phyloP scores from a whole-genome alignment of 2,113 vertebrate species.

The Syngnathus scovelli region DNA sequence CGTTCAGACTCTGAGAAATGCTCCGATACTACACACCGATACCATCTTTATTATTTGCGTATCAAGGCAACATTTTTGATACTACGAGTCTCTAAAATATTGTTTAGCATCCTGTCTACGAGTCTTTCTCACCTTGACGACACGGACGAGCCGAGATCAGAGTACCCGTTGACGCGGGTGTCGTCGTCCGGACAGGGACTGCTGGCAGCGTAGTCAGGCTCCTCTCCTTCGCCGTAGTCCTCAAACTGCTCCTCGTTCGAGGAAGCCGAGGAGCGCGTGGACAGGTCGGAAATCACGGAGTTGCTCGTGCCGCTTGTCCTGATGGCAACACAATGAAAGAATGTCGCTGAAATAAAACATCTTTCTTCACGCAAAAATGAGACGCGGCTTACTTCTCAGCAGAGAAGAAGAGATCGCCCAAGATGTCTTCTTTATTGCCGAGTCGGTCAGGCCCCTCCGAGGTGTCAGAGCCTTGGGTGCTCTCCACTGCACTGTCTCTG shows the following conservation, averaged over 20 bases:
- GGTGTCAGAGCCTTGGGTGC: constrained; percentile 77
- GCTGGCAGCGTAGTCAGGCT: constrained; percentile 85
- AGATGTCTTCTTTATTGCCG: constrained; percentile 74
- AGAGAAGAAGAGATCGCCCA: constrained; percentile 78
- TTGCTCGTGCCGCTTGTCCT: constrained; percentile 79
- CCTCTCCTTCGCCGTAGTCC: constrained; percentile 93
- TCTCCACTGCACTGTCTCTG: constrained; percentile 87
- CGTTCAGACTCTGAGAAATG: background rate
- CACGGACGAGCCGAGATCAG: constrained; percentile 92
- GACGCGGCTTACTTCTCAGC: constrained; percentile 80
- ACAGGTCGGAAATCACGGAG: constrained; percentile 84
- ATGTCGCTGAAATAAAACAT: background rate
- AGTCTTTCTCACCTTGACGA: constrained; percentile 80
- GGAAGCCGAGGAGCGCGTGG: constrained; percentile 86
- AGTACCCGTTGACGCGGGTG: constrained; percentile 83
- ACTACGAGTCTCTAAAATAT: background rate
- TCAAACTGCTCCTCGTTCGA: constrained; percentile 97
- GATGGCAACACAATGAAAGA: constrained; percentile 3
- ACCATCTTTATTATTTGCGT: too few species aligned
- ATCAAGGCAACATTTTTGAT: too few species aligned
- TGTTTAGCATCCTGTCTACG: background rate
- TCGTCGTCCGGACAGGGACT: constrained; percentile 90
- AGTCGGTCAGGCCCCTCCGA: constrained; percentile 62
- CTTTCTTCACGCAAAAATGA: background rate
- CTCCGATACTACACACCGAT: background rate